A percentile compares a stretch with the other conserved stretches of the same genome.
Evolutionary conservation across 2,797 vertebrate species (phyloP).

Genomic region (Harpagifer antarcticus): DNA sequence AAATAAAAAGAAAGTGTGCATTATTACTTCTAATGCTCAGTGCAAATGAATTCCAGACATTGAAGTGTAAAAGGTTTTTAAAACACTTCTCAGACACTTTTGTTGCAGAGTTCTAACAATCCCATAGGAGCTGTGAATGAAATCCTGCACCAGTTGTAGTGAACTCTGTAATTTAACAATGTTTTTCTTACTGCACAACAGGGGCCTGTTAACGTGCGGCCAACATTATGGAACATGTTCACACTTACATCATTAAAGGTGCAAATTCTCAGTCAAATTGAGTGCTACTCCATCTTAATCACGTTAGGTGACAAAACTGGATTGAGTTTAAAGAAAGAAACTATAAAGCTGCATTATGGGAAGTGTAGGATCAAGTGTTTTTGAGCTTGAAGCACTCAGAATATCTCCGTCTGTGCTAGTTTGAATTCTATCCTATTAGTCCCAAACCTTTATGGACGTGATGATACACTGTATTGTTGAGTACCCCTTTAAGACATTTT

Average conservation of each 20-base stretch:
- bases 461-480: background rate
- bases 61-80: conserved; percentile 29
- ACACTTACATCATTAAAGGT: conserved; percentile 8
- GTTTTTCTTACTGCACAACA: conserved; percentile 8
- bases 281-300: background rate
- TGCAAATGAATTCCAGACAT: conserved; percentile 27
- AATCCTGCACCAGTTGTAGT: conserved; percentile 24
- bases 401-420: background rate
- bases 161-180: conserved; percentile 9
- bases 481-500: background rate
- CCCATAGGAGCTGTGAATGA: conserved; percentile 30
- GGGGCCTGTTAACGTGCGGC: conserved; percentile 18
- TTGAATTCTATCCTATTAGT: background rate
- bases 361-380: background rate
- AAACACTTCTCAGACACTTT: conserved; percentile 32
- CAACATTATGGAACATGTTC: conserved; percentile 4
- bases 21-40: conserved; percentile 34
- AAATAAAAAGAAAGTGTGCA: conserved; percentile 38
- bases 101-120: conserved; percentile 31
- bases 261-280: background rate
- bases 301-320: background rate
- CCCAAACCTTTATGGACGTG: background rate
- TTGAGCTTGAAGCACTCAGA: background rate
- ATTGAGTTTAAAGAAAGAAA: conserved; percentile 6
- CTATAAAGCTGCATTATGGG: background rate